Conservation (phyloP, 2,113 vertebrate species). For the Terrapene triunguis region DNA sequence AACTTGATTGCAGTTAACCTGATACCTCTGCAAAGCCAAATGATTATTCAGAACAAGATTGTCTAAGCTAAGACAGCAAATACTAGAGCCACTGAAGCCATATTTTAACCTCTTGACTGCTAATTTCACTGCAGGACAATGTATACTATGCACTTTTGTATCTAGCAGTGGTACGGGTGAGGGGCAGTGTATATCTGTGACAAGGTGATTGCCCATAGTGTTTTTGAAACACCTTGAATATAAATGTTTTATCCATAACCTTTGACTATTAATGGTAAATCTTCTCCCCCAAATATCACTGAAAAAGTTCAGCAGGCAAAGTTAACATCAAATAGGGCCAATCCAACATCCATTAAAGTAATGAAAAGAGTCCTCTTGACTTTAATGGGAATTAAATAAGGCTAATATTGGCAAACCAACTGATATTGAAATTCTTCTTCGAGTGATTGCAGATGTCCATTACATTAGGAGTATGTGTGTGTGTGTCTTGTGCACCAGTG, state of each 20-base stretch:
- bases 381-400: background rate
- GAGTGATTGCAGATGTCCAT: background rate
- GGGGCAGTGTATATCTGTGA: background rate
- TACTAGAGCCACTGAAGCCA: slow-evolving; percentile 26
- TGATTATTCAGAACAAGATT: background rate
- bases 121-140: background rate
- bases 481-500: background rate
- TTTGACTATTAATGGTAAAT: background rate
- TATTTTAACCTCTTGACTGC: background rate
- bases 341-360: background rate
- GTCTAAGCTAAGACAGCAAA: slow-evolving; percentile 12
- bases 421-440: background rate
- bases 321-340: background rate
- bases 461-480: background rate
- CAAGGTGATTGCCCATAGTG: background rate
- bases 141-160: background rate
- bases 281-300: background rate
- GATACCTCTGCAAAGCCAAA: background rate
- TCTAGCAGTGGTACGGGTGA: background rate
- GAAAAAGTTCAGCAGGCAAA: background rate
- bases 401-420: background rate
- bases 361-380: background rate
- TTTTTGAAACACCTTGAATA: background rate
- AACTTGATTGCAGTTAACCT: background rate
- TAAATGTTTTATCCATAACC: background rate